A percentile compares a stretch with the other conserved stretches of the same genome.
Evolutionary conservation across 2,888 invertebrate species (phyloP).

Genomic region (Dioctria rufipes): DNA sequence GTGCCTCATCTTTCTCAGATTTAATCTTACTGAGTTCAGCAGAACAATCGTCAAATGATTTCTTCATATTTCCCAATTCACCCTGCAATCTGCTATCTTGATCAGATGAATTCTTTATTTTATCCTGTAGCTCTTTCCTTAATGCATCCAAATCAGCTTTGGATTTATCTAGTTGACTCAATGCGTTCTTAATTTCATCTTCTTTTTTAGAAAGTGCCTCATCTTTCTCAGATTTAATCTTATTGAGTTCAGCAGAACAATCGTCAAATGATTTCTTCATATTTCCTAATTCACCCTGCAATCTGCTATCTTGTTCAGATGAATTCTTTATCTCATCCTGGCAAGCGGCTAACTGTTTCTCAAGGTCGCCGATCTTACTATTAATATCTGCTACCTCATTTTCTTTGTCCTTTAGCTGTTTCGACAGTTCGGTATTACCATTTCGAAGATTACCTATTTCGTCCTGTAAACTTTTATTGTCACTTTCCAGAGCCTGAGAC

Average conservation of each 20-base stretch:
- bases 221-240: too few relatives aligned
- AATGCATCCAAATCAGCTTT: conserved; percentile 9
- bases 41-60: too few relatives aligned
- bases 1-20: background rate
- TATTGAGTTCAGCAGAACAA: too few relatives aligned
- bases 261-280: too few relatives aligned
- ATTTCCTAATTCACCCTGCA: too few relatives aligned
- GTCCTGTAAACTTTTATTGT: background rate
- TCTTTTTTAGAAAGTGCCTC: too few relatives aligned
- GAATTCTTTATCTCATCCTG: background rate
- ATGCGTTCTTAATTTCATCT: too few relatives aligned
- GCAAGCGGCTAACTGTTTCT: background rate
- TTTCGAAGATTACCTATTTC: background rate
- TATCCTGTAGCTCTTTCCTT: background rate
- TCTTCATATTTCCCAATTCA: too few relatives aligned
- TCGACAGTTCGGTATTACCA: background rate
- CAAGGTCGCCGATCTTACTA: conserved; percentile 12
- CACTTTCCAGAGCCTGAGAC: background rate
- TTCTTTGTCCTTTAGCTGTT: conserved; percentile 31
- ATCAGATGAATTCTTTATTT: too few relatives aligned
- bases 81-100: too few relatives aligned
- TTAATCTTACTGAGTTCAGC: conserved; percentile 14
- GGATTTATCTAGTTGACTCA: background rate
- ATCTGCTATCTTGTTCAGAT: background rate
- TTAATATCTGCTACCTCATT: background rate